A percentile compares a stretch with the other conserved stretches of the same genome.
Conservation (phyloP, 2,113 vertebrate genomes). For the Brachirus orientalis region DNA sequence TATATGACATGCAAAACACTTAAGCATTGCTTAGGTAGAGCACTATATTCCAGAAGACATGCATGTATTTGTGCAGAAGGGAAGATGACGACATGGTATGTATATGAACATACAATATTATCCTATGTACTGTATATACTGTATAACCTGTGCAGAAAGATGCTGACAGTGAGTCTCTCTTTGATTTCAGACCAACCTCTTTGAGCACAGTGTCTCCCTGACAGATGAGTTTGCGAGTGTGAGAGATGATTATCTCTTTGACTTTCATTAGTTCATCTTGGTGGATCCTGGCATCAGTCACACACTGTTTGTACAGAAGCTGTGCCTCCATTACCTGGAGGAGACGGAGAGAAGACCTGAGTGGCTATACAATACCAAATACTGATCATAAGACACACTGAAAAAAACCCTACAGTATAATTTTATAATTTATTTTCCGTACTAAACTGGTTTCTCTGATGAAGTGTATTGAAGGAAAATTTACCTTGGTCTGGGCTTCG, state of each 20-base stretch:
- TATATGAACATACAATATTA: too few relatives aligned
- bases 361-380: not conserved
- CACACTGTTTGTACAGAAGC: slow-evolving; percentile 79
- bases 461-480: not conserved
- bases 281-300: slow-evolving; percentile 82
- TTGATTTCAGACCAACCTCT: slow-evolving; percentile 78
- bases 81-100: not conserved
- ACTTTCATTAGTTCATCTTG: slow-evolving; percentile 86
- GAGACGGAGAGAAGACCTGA: slow-evolving; percentile 14
- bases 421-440: too few relatives aligned
- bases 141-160: too few relatives aligned
- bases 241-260: slow-evolving; percentile 87
- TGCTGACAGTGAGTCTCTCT: not conserved
- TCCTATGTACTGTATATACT: too few relatives aligned
- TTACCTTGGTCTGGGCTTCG: slow-evolving; percentile 88
- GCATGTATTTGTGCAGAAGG: not conserved
- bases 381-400: not conserved
- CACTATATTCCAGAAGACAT: not conserved
- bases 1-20: too few relatives aligned
- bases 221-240: slow-evolving; percentile 89
- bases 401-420: too few relatives aligned
- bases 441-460: too few relatives aligned
- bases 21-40: not conserved
- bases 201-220: slow-evolving; percentile 91
- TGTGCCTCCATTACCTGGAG: slow-evolving; percentile 85